Evolutionary conservation across 2,113 vertebrate species (phyloP).

Genomic region (Hassar affinis): DNA sequence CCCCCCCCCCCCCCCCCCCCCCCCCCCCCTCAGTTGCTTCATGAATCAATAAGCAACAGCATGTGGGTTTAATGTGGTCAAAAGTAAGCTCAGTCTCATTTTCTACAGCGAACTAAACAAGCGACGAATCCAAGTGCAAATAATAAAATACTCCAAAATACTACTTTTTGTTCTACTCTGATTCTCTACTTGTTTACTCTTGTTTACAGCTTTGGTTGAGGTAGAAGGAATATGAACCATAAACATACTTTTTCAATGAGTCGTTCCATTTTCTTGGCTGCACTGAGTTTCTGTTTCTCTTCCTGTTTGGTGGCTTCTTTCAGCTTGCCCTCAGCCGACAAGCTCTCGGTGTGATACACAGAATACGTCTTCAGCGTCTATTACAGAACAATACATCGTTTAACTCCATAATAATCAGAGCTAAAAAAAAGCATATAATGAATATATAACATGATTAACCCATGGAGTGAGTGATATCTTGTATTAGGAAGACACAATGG

Average conservation of each 20-base stretch:
- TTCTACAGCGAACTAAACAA: not conserved
- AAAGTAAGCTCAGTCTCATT: not conserved
- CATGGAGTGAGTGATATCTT: not conserved
- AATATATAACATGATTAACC: not conserved
- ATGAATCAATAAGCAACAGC: no score
- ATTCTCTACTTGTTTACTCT: not conserved
- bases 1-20: no score
- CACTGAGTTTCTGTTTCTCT: slow-evolving; percentile 79
- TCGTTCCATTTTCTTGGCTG: slow-evolving; percentile 80
- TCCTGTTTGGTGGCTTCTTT: slow-evolving; percentile 83
- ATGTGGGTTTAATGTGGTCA: not conserved
- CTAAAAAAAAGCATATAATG: not conserved
- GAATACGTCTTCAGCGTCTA: slow-evolving; percentile 86
- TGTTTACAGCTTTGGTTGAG: not conserved
- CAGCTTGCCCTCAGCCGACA: slow-evolving; percentile 81
- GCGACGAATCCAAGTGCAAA: not conserved
- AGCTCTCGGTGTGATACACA: slow-evolving; percentile 75
- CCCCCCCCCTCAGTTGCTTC: no score
- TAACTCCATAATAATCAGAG: not conserved
- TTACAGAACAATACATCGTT: slow-evolving; percentile 9
- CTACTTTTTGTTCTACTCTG: not conserved
- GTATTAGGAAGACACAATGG: not conserved
- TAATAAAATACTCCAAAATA: not conserved
- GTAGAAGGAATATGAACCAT: not conserved
- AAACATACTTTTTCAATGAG: slow-evolving; percentile 82